A percentile compares a stretch with the other conserved stretches of the same genome.
phyloP scores from a whole-genome alignment of 2,888 invertebrate genomes.

The Clivina fossor region DNA sequence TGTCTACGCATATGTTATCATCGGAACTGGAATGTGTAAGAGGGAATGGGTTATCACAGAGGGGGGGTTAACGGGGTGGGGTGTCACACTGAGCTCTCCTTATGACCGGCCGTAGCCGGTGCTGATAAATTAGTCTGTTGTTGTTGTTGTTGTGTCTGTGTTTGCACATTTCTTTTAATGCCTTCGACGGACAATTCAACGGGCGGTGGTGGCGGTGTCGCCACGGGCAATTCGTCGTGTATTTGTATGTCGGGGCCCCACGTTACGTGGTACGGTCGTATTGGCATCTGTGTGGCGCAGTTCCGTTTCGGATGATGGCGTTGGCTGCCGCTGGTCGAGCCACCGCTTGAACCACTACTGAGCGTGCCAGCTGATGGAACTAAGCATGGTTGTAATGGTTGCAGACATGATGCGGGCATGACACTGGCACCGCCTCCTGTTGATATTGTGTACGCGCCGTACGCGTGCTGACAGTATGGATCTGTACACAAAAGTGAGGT shows the following conservation, averaged over 20 bases:
- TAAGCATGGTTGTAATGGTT: constrained; percentile 39
- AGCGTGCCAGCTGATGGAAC: constrained; percentile 45
- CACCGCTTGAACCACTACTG: constrained; percentile 47
- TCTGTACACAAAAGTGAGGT: constrained; percentile 25
- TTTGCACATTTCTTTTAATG: constrained; percentile 26
- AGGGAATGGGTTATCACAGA: constrained; percentile 28
- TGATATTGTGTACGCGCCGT: constrained; percentile 51
- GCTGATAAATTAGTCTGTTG: no score
- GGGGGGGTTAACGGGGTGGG: constrained; percentile 21
- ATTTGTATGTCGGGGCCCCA: constrained; percentile 54
- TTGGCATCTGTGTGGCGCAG: constrained; percentile 54
- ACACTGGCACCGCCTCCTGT: constrained; percentile 45
- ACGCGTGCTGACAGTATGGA: constrained; percentile 38
- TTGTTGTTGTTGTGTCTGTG: constrained; percentile 18
- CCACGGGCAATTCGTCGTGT: constrained; percentile 45
- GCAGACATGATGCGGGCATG: constrained; percentile 42
- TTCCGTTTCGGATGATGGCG: constrained; percentile 52
- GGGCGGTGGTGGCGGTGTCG: constrained; percentile 26
- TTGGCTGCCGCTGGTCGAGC: constrained; percentile 48
- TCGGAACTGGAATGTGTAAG: no score
- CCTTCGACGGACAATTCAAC: constrained; percentile 23
- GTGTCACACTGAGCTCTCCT: constrained; percentile 53
- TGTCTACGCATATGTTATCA: no score
- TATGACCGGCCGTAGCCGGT: constrained; percentile 53
- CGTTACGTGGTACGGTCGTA: constrained; percentile 54